Evolutionary conservation across 1,140 invertebrate genomes (phyloP).

Genomic region (Drosophila murphyi): DNA sequence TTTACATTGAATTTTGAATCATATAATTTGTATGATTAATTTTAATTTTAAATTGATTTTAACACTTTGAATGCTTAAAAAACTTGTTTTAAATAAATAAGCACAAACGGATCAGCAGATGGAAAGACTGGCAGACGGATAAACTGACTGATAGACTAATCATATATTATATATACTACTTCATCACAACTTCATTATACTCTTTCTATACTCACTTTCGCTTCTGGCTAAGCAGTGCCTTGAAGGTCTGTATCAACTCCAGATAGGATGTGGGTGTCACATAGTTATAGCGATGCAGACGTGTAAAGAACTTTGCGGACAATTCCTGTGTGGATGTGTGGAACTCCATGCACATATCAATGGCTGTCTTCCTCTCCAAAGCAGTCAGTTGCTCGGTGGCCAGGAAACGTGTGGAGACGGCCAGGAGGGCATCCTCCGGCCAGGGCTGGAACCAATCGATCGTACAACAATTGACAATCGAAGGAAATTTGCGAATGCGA

Average conservation of each 20-base stretch:
- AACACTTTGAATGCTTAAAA: too few relatives aligned
- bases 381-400: conserved; percentile 93
- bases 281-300: conserved; percentile 92
- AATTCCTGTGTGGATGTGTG: conserved; percentile 93
- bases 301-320: conserved; percentile 89
- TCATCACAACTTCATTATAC: too few relatives aligned
- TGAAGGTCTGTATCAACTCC: conserved; percentile 96
- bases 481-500: conserved; percentile 96
- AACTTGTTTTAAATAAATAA: too few relatives aligned
- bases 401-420: conserved; percentile 95
- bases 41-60: too few relatives aligned
- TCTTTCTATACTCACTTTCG: conserved; percentile 85
- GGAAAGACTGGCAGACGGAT: too few relatives aligned
- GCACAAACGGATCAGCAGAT: too few relatives aligned
- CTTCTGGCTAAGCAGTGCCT: conserved; percentile 91
- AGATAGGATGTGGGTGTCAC: conserved; percentile 98
- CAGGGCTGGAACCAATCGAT: conserved; percentile 99
- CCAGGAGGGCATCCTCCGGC: conserved; percentile 96
- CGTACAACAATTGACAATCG: conserved; percentile 97
- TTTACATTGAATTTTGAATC: too few relatives aligned
- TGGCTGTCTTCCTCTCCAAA: conserved; percentile 89
- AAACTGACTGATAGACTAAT: too few relatives aligned
- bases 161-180: too few relatives aligned
- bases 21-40: too few relatives aligned
- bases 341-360: conserved; percentile 96